Evolutionary conservation across 2,888 invertebrate species (phyloP), one percentile per base, ranked within the genome.

Genomic region (Mythimna impura): DNA sequence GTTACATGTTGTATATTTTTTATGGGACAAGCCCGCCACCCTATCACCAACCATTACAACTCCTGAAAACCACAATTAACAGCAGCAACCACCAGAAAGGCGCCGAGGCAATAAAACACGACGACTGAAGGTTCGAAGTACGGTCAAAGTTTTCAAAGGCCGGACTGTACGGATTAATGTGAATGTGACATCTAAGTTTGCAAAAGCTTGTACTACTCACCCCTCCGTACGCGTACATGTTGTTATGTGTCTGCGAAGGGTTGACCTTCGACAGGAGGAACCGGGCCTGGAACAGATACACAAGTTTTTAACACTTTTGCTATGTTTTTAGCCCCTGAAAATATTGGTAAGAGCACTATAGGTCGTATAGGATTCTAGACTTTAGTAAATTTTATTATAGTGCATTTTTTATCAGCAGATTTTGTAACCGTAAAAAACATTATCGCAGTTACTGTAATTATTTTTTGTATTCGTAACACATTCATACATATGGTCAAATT

Each of bases 211-310:
- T 9, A 6, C 2, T 9, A 97, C 98, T 97, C 95, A 98, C 98
- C 97, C 98, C 98, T 89, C 98, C 98, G 94, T 99, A 99, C 58
- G 98, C 98, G 94, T 99, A 99, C 98, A 99, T 99, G 94, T 99
- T 99, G 97, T 99, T 99, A 96, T 99, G 99, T 25, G 99, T 99
- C 94, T 99, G 99, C 88, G 99, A 99, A n/a, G 99, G 99, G 95
- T 99, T 99, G 76, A 99, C 99, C 97, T 99, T 99, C 30, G 99
- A 99, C 71, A 99, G 96, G 86, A 99, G 97, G 96, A 99, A 99
- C 84, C 99, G 97, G 20, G 99, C 99, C 97, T 98, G 95, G 22
- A 97, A 93, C 68, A 80, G 78, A 84, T 58, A 64, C 47, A 60
- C 10, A 40, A 30, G 20, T 20, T 50, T 34, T 47, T 6, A 78